Evolutionary conservation across 2,888 invertebrate species (phyloP).

Genomic region (Vesta saturnalis): DNA sequence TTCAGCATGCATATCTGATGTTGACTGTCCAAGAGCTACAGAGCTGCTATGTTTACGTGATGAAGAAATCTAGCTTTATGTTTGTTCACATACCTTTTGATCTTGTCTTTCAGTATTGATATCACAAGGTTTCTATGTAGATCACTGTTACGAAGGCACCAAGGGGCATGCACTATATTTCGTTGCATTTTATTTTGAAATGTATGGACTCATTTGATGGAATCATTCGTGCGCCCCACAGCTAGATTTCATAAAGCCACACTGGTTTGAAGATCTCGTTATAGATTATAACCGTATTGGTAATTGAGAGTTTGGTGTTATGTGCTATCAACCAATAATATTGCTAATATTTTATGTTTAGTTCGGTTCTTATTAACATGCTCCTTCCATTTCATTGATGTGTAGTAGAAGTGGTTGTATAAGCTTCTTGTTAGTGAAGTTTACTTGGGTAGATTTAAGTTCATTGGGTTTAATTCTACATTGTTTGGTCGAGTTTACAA

Average conservation of each 20-base stretch:
- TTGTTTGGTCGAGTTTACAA: background rate
- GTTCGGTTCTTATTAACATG: constrained; percentile 5
- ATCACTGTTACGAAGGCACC: constrained; percentile 8
- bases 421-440: constrained; percentile 7
- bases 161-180: constrained; percentile 16
- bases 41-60: background rate
- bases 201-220: background rate
- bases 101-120: background rate
- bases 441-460: background rate
- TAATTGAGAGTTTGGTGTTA: constrained; percentile 9
- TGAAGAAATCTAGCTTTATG: constrained; percentile 1
- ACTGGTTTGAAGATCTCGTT: background rate
- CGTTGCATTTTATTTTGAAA: background rate
- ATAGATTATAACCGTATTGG: constrained; percentile 2
- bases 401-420: background rate
- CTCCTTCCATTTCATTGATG: background rate
- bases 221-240: background rate
- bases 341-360: background rate
- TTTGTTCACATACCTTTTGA: background rate
- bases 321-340: background rate
- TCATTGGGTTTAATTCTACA: background rate
- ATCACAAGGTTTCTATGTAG: constrained; percentile 12
- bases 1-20: constrained; percentile 13
- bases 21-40: background rate
- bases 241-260: constrained; percentile 1